A percentile compares a stretch with the other conserved stretches of the same genome.
Conservation (phyloP, 2,888 invertebrate species). For the Sesamia inferens region DNA sequence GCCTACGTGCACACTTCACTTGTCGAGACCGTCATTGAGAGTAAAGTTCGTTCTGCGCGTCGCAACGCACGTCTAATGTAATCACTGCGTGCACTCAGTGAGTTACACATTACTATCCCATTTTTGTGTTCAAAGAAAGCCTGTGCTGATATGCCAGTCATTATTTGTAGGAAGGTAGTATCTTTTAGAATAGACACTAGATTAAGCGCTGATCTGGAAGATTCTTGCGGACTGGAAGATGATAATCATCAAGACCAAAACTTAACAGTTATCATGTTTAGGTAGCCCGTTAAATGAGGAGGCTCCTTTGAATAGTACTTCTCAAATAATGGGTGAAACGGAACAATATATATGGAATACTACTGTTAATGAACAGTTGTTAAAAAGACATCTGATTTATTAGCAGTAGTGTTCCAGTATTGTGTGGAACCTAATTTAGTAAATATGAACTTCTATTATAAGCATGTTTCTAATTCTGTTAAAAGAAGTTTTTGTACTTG, state of each 20-base stretch:
- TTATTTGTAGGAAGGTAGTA: constrained; percentile 62
- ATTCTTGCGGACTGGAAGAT: constrained; percentile 26
- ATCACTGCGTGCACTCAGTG: constrained; percentile 90
- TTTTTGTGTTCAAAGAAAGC: constrained; percentile 83
- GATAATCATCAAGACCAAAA: constrained; percentile 2
- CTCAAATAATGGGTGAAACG: constrained; percentile 32
- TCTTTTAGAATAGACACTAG: constrained; percentile 48
- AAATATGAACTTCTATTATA: neutral
- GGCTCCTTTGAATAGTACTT: constrained; percentile 5
- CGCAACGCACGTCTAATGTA: constrained; percentile 86
- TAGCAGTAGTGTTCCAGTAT: constrained; percentile 28
- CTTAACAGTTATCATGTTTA: constrained; percentile 1
- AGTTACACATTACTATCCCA: constrained; percentile 88
- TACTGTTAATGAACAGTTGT: constrained; percentile 52
- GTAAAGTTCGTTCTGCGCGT: constrained; percentile 85
- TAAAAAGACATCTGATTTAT: constrained; percentile 49
- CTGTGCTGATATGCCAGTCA: constrained; percentile 60
- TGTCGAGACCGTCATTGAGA: constrained; percentile 86
- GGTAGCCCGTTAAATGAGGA: constrained; percentile 36
- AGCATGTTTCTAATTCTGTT: neutral
- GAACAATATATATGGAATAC: constrained; percentile 12
- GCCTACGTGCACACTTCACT: constrained; percentile 87
- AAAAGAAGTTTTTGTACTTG: neutral
- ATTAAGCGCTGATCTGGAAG: constrained; percentile 41
- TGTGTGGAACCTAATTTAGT: constrained; percentile 60